Evolutionary conservation across 92 coral and sea anemone species (phyloP), one percentile per base, ranked within the genome.

Genomic region (Palythoa grandiflora): DNA sequence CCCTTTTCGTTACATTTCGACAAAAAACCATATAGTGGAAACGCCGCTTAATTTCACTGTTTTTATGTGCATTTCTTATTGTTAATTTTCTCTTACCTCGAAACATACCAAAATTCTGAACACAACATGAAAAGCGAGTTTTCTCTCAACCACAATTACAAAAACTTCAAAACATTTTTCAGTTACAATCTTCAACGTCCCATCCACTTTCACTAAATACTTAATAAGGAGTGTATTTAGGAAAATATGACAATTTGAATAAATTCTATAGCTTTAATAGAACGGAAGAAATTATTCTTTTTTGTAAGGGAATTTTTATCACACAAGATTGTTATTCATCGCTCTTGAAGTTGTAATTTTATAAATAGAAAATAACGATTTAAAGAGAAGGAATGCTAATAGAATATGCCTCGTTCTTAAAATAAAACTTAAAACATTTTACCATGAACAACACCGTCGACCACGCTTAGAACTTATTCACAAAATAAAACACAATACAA

Each of bases 401-500:
- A 54, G 28, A 28, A 28, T 28, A 28, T 28, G 28, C 28, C 28
- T 28, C 28, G 28, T 28, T 28, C 28, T 0, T 54, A 54, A 54
- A 54, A 54, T 1, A 54, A 54, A 54, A 54, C 60, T 54, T 54
- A 54, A 54, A 54, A 54, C 60, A 54, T 54, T 54, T 54, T 54
- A 54, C 60, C 0, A 28, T 28, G 28, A 28, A 28, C 8, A 54
- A 54, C 60, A 54, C 16, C 12, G 9, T 54, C 12, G 60, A 54
- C 60, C 60, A 6, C 60, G 60, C 60, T 54, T 9, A 54, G 28
- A 65, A 65, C 28, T 65, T 20, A 65, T 65, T 65, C 28, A 65
- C 71, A 20, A 65, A 17, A 65, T 65, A 65, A 65, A 65, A 65
- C 71, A 65, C 71, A 65, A 65, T 65, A 20, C 28, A 65, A 65